Percentiles rank a stretch among this genome's conserved stretches.
These are phyloP conservation scores for Anoncus sp. DNA, from an alignment of 2,888 invertebrate genomes.

Conservation along the genomic window DNA sequence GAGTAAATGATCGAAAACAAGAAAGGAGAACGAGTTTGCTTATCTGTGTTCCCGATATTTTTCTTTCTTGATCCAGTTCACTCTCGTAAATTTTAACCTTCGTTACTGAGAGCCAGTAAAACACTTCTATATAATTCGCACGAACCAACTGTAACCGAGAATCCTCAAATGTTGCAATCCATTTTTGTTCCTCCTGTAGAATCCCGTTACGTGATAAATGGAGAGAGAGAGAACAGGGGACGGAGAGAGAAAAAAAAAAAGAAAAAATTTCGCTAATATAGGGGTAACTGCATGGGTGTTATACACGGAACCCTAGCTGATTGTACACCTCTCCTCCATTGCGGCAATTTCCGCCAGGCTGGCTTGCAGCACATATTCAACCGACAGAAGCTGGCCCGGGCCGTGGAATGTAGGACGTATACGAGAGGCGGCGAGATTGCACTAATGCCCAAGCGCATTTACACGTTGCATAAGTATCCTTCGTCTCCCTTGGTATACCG, in stretches of 20 bases:
- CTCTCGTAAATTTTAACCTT: slow-evolving; percentile 1
- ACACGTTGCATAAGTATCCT: slow-evolving; percentile 67
- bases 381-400: slow-evolving; percentile 2
- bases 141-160: slow-evolving; percentile 22
- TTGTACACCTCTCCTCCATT: slow-evolving; percentile 39
- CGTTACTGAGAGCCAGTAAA: slow-evolving; percentile 14
- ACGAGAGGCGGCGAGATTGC: slow-evolving; percentile 64
- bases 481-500: slow-evolving; percentile 56
- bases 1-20: too few relatives aligned
- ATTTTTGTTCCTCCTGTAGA: background rate
- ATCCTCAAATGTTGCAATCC: background rate
- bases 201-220: slow-evolving; percentile 20
- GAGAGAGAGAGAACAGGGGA: too few relatives aligned
- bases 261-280: slow-evolving; percentile 36
- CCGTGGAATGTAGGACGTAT: slow-evolving; percentile 6
- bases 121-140: slow-evolving; percentile 10
- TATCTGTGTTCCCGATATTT: too few relatives aligned
- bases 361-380: slow-evolving; percentile 42
- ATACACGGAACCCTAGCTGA: slow-evolving; percentile 48
- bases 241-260: background rate
- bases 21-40: too few relatives aligned
- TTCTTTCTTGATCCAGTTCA: too few relatives aligned
- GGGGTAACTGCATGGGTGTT: slow-evolving; percentile 39
- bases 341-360: slow-evolving; percentile 52
- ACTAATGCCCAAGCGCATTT: slow-evolving; percentile 75